phyloP scores from a whole-genome alignment of 2,113 vertebrate species.

The Anser cygnoides region DNA sequence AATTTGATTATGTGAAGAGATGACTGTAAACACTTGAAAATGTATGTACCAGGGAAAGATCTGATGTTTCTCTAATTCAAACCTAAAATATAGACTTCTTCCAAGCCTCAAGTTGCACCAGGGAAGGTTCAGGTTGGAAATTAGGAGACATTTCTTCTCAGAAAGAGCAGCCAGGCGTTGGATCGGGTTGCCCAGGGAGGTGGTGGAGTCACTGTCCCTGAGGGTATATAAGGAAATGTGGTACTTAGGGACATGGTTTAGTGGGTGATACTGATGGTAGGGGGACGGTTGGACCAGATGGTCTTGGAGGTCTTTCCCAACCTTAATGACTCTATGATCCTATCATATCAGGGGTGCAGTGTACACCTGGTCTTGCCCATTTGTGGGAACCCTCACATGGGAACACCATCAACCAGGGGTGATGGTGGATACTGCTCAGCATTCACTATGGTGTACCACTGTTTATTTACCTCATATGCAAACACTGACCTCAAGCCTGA shows the following conservation, averaged over 20 bases:
- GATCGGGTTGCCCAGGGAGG: no score
- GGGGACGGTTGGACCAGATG: no score
- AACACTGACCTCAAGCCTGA: not conserved
- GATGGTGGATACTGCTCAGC: not conserved
- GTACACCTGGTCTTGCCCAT: not conserved
- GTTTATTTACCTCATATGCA: not conserved
- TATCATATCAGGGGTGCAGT: not conserved
- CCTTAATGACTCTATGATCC: no score
- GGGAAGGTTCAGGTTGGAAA: no score
- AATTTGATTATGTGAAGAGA: not conserved
- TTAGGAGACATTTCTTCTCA: no score
- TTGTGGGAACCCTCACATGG: not conserved
- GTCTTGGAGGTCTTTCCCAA: no score
- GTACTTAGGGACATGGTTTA: no score
- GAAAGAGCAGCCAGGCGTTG: no score
- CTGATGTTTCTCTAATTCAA: not conserved
- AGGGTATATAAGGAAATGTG: no score
- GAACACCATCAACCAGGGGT: not conserved
- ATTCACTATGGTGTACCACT: not conserved
- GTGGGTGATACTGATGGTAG: no score
- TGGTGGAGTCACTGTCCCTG: no score
- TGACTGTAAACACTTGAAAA: not conserved
- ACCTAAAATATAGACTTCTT: not conserved
- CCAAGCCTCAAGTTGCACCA: not conserved
- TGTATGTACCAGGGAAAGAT: not conserved